Conservation (phyloP, 2,888 invertebrate genomes). For the Labia minor region DNA sequence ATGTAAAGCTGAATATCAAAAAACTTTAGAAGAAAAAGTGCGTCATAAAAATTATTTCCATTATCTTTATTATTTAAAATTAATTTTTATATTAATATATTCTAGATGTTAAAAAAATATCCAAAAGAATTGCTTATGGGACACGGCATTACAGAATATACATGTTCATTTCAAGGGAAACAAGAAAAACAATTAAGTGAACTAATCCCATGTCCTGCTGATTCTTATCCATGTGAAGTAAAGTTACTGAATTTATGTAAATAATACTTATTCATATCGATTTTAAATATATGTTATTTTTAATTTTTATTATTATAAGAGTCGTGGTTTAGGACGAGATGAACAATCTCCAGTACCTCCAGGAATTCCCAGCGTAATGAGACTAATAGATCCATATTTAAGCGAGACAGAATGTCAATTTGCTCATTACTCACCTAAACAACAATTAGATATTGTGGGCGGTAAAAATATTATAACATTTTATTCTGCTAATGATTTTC, state of each 20-base stretch:
- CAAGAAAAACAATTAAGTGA: neutral
- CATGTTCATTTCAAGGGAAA: neutral
- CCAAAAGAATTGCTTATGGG: neutral
- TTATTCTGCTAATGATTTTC: conserved; percentile 32
- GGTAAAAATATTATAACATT: conserved; percentile 36
- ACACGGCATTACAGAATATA: neutral
- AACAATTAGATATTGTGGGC: conserved; percentile 32
- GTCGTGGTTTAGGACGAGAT: conserved; percentile 30
- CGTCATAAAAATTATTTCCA: neutral
- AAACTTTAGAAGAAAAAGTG: neutral
- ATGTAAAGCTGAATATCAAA: neutral
- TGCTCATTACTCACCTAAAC: conserved; percentile 32
- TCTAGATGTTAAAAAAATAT: neutral
- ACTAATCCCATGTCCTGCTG: neutral
- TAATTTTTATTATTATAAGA: too few relatives aligned
- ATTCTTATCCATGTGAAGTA: neutral
- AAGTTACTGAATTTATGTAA: too few relatives aligned
- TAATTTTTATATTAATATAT: too few relatives aligned
- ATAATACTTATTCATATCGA: too few relatives aligned
- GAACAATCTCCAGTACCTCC: conserved; percentile 36
- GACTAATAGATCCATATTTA: conserved; percentile 37
- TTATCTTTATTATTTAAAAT: too few relatives aligned
- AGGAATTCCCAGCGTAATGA: conserved; percentile 34
- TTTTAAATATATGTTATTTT: too few relatives aligned
- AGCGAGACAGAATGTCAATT: conserved; percentile 34